Percentiles rank a stretch among this genome's conserved stretches.
phyloP scores from a whole-genome alignment of 1,140 invertebrate species.

The Bemisia tabaci region DNA sequence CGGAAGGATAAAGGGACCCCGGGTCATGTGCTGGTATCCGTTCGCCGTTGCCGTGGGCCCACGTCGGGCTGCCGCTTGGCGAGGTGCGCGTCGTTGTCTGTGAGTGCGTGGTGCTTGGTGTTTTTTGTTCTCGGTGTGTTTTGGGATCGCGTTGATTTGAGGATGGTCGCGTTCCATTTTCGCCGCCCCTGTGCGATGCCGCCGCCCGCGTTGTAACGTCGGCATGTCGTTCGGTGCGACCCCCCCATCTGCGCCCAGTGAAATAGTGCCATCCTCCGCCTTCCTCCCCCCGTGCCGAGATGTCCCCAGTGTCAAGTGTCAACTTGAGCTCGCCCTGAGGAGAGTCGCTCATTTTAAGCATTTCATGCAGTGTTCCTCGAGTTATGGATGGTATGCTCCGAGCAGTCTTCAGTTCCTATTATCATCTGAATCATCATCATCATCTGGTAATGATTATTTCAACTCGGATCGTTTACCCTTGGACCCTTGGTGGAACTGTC shows the following conservation, averaged over 20 bases:
- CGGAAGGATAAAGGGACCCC: too few relatives aligned
- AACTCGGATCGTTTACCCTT: too few relatives aligned
- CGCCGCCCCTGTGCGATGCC: not conserved
- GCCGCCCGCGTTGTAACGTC: not conserved
- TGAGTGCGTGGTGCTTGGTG: too few relatives aligned
- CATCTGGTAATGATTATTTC: constrained; percentile 8
- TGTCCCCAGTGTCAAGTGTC: too few relatives aligned
- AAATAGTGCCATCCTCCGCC: not conserved
- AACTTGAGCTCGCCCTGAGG: too few relatives aligned
- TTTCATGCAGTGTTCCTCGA: not conserved
- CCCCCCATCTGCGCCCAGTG: not conserved
- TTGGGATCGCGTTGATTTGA: not conserved
- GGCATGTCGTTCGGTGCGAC: not conserved
- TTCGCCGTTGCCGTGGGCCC: too few relatives aligned
- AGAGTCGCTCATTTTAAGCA: not conserved
- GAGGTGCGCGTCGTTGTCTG: too few relatives aligned
- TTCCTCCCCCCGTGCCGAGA: too few relatives aligned
- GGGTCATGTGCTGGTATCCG: too few relatives aligned
- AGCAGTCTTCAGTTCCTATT: constrained; percentile 24
- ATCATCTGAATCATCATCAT: constrained; percentile 14
- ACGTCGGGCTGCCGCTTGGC: too few relatives aligned
- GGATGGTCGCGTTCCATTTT: not conserved
- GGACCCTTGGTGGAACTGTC: too few relatives aligned
- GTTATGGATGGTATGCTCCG: constrained; percentile 28
- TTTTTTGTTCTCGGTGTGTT: too few relatives aligned